A percentile compares a stretch with the other conserved stretches of the same genome.
Conservation (phyloP, 2,888 invertebrate species). For the Sisyra nigra region DNA sequence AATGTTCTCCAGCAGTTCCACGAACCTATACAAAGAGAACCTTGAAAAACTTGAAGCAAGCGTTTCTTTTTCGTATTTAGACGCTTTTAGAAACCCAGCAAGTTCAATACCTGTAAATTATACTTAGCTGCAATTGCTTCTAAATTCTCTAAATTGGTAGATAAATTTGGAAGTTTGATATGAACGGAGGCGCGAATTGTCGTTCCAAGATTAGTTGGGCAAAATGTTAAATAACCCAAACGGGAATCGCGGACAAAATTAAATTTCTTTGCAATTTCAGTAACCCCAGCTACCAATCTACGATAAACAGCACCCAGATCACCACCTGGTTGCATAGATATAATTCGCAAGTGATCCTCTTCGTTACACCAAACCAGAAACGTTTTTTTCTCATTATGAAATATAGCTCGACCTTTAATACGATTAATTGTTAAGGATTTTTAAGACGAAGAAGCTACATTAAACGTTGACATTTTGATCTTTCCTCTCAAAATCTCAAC, state of each 20-base stretch:
- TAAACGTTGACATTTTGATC: neutral
- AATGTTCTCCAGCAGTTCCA: constrained; percentile 30
- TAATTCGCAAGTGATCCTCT: constrained; percentile 93
- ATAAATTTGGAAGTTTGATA: constrained; percentile 33
- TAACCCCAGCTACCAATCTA: constrained; percentile 32
- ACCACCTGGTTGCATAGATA: constrained; percentile 93
- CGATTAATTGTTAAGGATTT: no score
- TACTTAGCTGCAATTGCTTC: constrained; percentile 30
- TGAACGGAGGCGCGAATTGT: constrained; percentile 39
- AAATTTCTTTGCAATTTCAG: constrained; percentile 31
- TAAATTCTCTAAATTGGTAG: constrained; percentile 23
- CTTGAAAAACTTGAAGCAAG: neutral
- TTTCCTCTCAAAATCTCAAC: neutral
- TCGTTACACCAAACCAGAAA: constrained; percentile 96
- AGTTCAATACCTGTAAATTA: constrained; percentile 23
- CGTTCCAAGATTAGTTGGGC: constrained; percentile 54
- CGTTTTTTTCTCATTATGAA: constrained; percentile 86
- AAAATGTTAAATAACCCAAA: constrained; percentile 53
- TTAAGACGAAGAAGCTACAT: neutral
- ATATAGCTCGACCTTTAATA: constrained; percentile 77
- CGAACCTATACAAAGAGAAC: constrained; percentile 9
- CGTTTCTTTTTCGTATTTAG: no score
- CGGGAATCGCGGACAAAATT: constrained; percentile 39
- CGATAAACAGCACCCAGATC: constrained; percentile 63
- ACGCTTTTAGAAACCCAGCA: neutral